Conservation (phyloP, 2,113 vertebrate genomes). For the Pyrgilauda ruficollis region DNA sequence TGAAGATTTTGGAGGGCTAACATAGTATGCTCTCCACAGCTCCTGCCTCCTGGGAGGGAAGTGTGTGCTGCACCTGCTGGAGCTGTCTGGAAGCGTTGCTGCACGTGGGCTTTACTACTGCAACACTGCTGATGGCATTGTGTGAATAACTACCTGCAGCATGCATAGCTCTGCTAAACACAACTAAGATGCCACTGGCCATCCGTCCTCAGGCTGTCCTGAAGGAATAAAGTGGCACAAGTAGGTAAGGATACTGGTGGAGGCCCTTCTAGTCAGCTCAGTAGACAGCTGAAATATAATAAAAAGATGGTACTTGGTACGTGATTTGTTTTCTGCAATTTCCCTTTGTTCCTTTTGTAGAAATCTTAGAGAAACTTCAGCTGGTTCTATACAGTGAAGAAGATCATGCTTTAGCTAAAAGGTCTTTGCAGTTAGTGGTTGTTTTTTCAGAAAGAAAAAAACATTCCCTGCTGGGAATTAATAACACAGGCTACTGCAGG, state of each 20-base stretch:
- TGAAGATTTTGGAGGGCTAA: not conserved
- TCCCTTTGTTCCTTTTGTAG: not conserved
- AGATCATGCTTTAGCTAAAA: not conserved
- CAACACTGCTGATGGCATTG: not conserved
- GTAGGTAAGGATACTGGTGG: not conserved
- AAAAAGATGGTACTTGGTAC: not conserved
- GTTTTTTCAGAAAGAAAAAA: not conserved
- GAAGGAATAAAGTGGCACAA: not conserved
- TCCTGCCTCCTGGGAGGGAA: not conserved
- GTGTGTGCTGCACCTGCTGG: fast-evolving
- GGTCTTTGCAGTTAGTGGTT: not conserved
- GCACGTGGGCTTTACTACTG: fast-evolving
- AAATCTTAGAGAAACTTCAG: not conserved
- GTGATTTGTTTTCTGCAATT: not conserved
- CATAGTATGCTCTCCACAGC: not conserved
- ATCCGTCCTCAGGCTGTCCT: not conserved
- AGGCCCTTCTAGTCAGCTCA: not conserved
- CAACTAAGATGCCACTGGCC: not conserved
- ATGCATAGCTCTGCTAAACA: not conserved
- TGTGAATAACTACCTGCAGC: not conserved
- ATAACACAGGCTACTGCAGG: not conserved
- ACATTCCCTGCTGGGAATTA: not conserved
- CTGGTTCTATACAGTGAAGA: not conserved
- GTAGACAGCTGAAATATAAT: not conserved
- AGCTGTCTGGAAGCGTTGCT: not conserved